A percentile compares a stretch with the other conserved stretches of the same genome.
These are phyloP conservation scores for Pterostichus madidus DNA, from an alignment of 2,888 invertebrate species.

Conservation along the genomic window DNA sequence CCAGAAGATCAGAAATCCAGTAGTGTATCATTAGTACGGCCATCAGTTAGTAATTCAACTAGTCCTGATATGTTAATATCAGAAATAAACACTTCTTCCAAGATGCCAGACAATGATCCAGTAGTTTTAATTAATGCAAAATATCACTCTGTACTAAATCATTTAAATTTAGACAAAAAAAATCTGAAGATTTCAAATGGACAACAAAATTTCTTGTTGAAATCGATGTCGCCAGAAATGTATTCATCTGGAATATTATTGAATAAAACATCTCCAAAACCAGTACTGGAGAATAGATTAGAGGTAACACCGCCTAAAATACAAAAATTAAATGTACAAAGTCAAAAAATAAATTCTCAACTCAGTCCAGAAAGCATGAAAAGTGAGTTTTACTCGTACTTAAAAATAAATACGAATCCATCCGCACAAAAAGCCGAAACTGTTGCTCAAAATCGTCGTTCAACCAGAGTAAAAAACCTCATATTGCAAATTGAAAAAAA, in stretches of 20 bases:
- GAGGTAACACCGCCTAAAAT: constrained; percentile 23
- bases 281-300: background rate
- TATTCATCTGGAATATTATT: constrained; percentile 2
- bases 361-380: constrained; percentile 74
- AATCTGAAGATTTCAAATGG: background rate
- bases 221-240: constrained; percentile 13
- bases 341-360: constrained; percentile 66
- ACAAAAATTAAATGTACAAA: constrained; percentile 38
- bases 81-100: background rate
- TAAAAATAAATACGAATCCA: constrained; percentile 75
- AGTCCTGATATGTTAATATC: constrained; percentile 4
- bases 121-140: constrained; percentile 53
- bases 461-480: constrained; percentile 74
- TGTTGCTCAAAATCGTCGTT: constrained; percentile 73
- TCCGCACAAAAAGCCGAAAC: constrained; percentile 72
- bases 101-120: background rate
- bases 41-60: constrained; percentile 9
- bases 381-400: constrained; percentile 74
- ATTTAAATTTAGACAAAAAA: constrained; percentile 27
- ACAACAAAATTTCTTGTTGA: background rate
- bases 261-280: constrained; percentile 8
- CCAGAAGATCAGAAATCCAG: background rate
- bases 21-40: background rate
- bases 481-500: constrained; percentile 70
- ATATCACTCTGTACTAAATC: constrained; percentile 35